phyloP scores from a whole-genome alignment of 64 coral and sea anemone species.

The Dendronephthya gigantea region DNA sequence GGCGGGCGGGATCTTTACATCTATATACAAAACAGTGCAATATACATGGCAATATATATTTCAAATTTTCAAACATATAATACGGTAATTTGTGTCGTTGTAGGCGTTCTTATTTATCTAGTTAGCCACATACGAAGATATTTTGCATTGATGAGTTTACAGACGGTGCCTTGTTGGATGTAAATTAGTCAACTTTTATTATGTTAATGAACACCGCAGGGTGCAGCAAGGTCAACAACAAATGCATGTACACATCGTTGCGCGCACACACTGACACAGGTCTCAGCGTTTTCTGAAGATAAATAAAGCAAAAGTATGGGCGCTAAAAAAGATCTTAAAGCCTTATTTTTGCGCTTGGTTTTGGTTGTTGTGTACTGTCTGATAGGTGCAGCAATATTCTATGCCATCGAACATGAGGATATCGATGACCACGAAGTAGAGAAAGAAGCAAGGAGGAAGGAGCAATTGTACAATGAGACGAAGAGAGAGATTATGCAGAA shows the following conservation, averaged over 20 bases:
- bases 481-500: neutral
- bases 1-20: too few relatives aligned
- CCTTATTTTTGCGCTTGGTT: neutral
- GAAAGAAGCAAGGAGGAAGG: too few relatives aligned
- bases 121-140: too few relatives aligned
- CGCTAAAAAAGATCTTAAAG: neutral
- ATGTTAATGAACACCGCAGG: too few relatives aligned
- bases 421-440: neutral
- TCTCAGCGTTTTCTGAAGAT: neutral
- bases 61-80: too few relatives aligned
- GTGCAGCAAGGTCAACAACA: neutral
- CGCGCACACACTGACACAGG: neutral
- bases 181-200: too few relatives aligned
- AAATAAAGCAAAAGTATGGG: neutral
- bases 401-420: constrained; percentile 7
- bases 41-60: too few relatives aligned
- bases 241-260: neutral
- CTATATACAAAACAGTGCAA: too few relatives aligned
- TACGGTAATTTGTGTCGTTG: too few relatives aligned
- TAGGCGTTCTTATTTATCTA: too few relatives aligned
- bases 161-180: too few relatives aligned
- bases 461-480: neutral
- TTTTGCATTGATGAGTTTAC: too few relatives aligned
- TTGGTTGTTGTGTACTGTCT: neutral
- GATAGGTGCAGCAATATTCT: neutral